Evolutionary conservation across 2,888 invertebrate species (phyloP), one percentile per base, ranked within the genome.

Genomic region (Antitype chi): DNA sequence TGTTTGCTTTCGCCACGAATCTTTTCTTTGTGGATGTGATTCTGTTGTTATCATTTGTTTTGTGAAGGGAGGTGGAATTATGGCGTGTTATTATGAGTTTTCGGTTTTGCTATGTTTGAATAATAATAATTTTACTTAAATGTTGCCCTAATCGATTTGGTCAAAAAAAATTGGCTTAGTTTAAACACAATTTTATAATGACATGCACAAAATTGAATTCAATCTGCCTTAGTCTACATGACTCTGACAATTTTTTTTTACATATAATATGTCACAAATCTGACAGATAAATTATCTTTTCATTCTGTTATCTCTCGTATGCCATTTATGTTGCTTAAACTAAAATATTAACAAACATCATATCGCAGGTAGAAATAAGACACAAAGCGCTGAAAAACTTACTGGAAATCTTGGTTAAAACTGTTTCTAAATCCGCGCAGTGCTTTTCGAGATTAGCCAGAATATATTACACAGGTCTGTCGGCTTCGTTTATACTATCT

Each of bases 1-100:
- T 83, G 81, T 78, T 85, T 80, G 81, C 80, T 70, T 80, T 75
- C 43, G n/a, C 76, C 43, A 28, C 64, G 77, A 84, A 89, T 85
- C 76, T 89, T 85, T 87, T 86, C 85, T 67, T 81, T 72, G 66
- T 70, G 47, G n/a, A 47, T 64, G 59, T 77, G 66, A 60, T 81
- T 81, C 28, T 71, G 76, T 76, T 64, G 25, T 57, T 72, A 49
- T 70, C 62, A 81, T 85, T 81, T 85, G 64, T 70, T 80, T 77
- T 71, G 60, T 47, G 38, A 49, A 64, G 32, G 63, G 60, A 64
- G 23, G 17, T 53, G 53, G 47, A 64, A 38, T 70, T 70, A 60
- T 57, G 17, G 32, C n/a, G 64, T 55, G 23, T 47, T 64, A 11
- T 52, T 23, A 17, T 38, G 15, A n/a, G 62, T 63, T 17, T 28